Base-by-base conservation (phyloP, 2,888 invertebrate species). In the Anthoptus insignis region DNA sequence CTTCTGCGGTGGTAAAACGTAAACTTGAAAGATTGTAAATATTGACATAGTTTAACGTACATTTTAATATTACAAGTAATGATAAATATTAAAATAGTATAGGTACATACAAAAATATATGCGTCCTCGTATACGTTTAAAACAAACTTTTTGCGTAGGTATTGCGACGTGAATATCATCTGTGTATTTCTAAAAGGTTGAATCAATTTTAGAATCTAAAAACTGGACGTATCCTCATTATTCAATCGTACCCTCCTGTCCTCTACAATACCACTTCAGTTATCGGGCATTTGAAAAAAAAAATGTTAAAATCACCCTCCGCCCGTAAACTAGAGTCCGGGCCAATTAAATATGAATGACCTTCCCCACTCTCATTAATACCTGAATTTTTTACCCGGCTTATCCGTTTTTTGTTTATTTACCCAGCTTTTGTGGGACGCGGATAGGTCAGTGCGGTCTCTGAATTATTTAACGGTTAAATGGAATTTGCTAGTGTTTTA, bases 271-370 rank as follows among this genome's bases (percentile, higher is more conserved):
- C 87, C 80, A 85, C 88, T 87, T 78, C 77, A 84, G 79, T 80
- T 82, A 91, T 88, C 85, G 88, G 84, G 86, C 81, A 86, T 89
- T 90, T 89, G 86, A 86, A 88, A 90, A 86, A 90, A 86, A 88
- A 88, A 86, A 83, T 82, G 85, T 85, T 86, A 89, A 82, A 89
- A 89, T 88, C 89, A 83, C 87, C 91, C 88, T 77, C 76, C 73
- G 73, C 84, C 82, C 80, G 85, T 92, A 92, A 93, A 91, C 86
- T 85, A 87, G 81, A 75, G 77, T 77, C 78, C 81, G 76, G 81
- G 80, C 89, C 91, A 92, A 92, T 92, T 92, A 91, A 91, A 91
- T 91, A 91, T 91, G 89, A 83, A 92, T 83, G 81, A 69, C 72
- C 74, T 75, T 74, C 73, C 70, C 78, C 77, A 73, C 76, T 77